phyloP scores from a whole-genome alignment of 1,140 invertebrate genomes.

The Tetranychus cinnabarinus region DNA sequence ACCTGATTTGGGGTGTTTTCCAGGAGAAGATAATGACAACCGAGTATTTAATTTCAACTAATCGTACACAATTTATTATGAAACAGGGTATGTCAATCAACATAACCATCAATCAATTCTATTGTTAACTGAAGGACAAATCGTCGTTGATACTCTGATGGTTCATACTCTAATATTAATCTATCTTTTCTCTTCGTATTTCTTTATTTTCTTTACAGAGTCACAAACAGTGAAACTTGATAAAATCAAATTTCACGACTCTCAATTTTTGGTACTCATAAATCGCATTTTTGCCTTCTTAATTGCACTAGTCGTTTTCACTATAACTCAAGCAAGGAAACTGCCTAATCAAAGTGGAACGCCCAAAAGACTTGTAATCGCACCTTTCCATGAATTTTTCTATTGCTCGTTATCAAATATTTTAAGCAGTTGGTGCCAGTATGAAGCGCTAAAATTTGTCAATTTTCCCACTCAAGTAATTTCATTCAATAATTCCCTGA shows the following conservation, averaged over 20 bases:
- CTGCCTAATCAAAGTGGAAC: not conserved
- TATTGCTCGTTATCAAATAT: constrained; percentile 94
- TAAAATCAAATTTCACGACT: constrained; percentile 44
- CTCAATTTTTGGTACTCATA: constrained; percentile 82
- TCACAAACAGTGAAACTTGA: too few species aligned
- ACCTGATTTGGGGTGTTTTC: constrained; percentile 76
- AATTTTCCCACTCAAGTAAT: constrained; percentile 83
- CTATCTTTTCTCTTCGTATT: too few species aligned
- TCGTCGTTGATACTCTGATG: too few species aligned
- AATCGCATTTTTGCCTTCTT: constrained; percentile 65
- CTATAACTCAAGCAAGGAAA: not conserved
- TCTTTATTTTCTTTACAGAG: too few species aligned
- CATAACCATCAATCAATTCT: constrained; percentile 18
- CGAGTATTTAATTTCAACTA: constrained; percentile 33
- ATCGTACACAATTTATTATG: too few species aligned
- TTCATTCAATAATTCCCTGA: not conserved
- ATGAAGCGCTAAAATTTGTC: constrained; percentile 94
- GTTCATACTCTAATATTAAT: too few species aligned
- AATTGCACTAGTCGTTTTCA: constrained; percentile 31
- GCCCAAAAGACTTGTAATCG: not conserved
- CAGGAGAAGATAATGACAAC: constrained; percentile 37
- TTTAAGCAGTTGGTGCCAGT: constrained; percentile 97
- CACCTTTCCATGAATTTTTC: constrained; percentile 83
- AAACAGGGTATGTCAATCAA: not conserved
- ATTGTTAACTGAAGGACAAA: constrained; percentile 5